Evolutionary conservation across 2,797 vertebrate species (phyloP).

Genomic region (Enteromius paludinosus): DNA sequence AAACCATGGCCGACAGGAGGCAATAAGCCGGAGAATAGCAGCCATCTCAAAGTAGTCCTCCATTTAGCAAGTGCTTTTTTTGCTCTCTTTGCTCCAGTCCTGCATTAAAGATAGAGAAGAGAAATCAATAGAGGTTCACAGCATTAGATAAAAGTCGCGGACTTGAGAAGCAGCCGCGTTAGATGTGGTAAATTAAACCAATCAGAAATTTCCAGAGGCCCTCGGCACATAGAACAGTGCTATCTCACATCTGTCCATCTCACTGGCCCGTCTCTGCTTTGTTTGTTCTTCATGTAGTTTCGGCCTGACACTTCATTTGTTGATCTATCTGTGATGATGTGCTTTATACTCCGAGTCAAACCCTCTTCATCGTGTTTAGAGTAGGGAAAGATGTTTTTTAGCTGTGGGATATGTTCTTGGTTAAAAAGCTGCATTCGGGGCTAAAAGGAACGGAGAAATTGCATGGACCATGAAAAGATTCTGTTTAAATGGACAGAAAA

Average conservation of each 20-base stretch:
- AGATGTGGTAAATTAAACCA: conserved; percentile 94
- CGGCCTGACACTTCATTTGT: conserved; percentile 38
- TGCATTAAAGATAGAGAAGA: conserved; percentile 90
- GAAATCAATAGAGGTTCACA: conserved; percentile 97
- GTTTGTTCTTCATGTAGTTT: conserved; percentile 66
- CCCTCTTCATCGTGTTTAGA: conserved; percentile 48
- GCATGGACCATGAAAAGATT: conserved; percentile 27
- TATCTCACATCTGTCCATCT: conserved; percentile 85
- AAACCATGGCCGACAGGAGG: conserved; percentile 92
- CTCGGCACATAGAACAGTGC: conserved; percentile 85
- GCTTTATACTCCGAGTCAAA: conserved; percentile 38
- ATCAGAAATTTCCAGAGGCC: conserved; percentile 91
- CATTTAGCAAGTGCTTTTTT: conserved; percentile 81
- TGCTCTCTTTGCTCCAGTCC: conserved; percentile 94
- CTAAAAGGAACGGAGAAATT: conserved; percentile 34
- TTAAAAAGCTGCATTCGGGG: conserved; percentile 27
- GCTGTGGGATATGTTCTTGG: conserved; percentile 34
- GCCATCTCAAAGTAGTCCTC: conserved; percentile 91
- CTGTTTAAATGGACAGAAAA: conserved; percentile 35
- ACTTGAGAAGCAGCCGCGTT: conserved; percentile 74
- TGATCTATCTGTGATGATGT: conserved; percentile 39
- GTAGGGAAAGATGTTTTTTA: conserved; percentile 48
- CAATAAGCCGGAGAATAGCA: conserved; percentile 91
- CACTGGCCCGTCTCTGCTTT: conserved; percentile 64
- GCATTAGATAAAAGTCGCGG: conserved; percentile 89